These are phyloP conservation scores for Typhlomys cinereus DNA, from an alignment of 2,113 vertebrate species.

Conservation along the genomic window DNA sequence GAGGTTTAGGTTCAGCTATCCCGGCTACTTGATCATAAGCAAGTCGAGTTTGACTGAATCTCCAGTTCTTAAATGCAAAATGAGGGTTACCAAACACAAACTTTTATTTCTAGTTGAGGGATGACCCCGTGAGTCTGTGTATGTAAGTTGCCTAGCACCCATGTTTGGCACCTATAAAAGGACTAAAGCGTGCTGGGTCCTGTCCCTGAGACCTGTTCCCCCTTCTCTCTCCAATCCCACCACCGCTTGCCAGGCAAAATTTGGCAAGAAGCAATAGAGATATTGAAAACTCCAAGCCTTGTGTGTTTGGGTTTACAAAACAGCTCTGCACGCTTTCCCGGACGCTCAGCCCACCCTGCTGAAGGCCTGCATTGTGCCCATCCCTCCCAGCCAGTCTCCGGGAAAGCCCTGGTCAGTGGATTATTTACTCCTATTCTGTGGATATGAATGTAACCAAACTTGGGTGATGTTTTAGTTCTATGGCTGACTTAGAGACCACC, in stretches of 20 bases:
- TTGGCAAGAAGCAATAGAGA: neutral
- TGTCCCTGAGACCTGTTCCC: neutral
- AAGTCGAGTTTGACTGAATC: neutral
- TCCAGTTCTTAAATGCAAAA: conserved; percentile 13
- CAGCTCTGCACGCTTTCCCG: neutral
- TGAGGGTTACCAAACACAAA: neutral
- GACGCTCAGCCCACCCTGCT: neutral
- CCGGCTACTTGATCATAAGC: neutral
- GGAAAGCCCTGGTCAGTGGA: neutral
- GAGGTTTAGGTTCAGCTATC: neutral
- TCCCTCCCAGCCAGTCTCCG: neutral
- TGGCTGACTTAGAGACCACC: neutral
- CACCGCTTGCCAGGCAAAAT: neutral
- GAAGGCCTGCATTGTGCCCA: neutral
- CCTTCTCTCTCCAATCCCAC: neutral
- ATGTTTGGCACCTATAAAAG: neutral
- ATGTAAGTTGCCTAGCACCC: neutral
- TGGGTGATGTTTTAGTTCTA: neutral
- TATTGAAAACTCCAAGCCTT: neutral
- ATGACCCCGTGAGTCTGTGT: neutral
- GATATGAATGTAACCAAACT: neutral
- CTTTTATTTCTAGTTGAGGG: neutral
- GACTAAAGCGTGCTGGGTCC: neutral
- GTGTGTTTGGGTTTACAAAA: neutral
- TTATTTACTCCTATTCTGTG: neutral